Evolutionary conservation across 2,113 vertebrate species (phyloP), one percentile per base, ranked within the genome.

Genomic region (Proteles cristata): DNA sequence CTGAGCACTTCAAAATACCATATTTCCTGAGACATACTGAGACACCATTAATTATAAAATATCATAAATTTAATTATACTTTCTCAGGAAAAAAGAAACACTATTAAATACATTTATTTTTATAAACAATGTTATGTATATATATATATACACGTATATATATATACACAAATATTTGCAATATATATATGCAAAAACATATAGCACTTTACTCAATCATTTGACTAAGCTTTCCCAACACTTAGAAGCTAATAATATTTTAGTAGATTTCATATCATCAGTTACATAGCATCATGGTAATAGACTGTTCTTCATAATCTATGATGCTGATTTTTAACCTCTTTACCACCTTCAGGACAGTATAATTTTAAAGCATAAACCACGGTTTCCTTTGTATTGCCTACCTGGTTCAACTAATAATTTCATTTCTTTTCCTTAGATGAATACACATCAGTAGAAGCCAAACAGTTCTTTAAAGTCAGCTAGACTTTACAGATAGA

Each of bases 331-430:
- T 53, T 88, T 88, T 65, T 94, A 19, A 86, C 50, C 12, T 91
- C 26, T 4, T 81, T 50, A 68, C 39, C 26, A 65, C 16, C 69
- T 88, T 94, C 58, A 66, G 50, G 43, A 94, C 7, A 53, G 39
- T 65, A 55, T 26, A 53, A 90, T 45, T 82, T 58, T 90, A 33
- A 69, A 90, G 35, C 39, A 90, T 55, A 65, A 31, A 87, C 14
- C n/a, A 53, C 7, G 55, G 31, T 83, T 92, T 79, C 35, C 58
- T 82, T 58, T 83, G 39, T 43, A 84, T 31, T 69, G 31, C 23
- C 50, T 79, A 88, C 43, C 65, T 88, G 48, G 48, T 92, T 87
- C 90, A 95, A 92, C 35, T n/a, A 96, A 74, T 35, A 77, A 71
- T 82, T 85, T 73, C 53, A 48, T 21, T 83, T 93, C 86, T 65